Base-by-base conservation (phyloP, 2,797 vertebrate species). In the Acanthiza pusilla region DNA sequence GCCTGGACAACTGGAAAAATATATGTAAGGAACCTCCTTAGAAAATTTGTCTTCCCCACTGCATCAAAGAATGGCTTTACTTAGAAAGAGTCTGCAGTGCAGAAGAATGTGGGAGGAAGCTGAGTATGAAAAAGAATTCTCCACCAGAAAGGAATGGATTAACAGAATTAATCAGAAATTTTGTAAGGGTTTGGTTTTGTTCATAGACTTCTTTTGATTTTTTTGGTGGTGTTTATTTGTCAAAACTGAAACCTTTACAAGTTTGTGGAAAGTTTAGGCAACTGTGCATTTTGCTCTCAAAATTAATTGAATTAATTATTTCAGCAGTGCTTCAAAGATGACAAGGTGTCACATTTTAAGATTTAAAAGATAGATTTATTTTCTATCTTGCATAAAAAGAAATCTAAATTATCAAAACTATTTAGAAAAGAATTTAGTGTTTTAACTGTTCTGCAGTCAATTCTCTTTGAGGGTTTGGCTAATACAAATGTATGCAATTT, bases 21-120 rank as follows among this genome's bases (percentile, higher is more conserved):
- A 10, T 26, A 42, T 83, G 63, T 61, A 76, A 76, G 36, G 54
- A 78, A 47, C 19, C 62, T 73, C 19, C 30, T 70, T 65, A 79
- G 83, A 93, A 93, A 96, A 42, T 32, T 74, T 85, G 6, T 89
- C 96, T 91, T 78, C 57, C 58, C n/a, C 77, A 53, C 91, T 95
- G 36, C 85, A 78, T 80, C 51, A 85, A 94, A 85, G n/a, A 68
- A 84, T 58, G 55, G 7, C 21, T 82, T 78, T 75, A 48, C 60
- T 79, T 96, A 53, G 74, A 80, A 71, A 65, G 26, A 89, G 45
- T 73, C 81, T 74, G 42, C 78, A 77, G 22, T 57, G 94, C 51
- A 23, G 62, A 61, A 79, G 85, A 72, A 88, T 17, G 81, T 85
- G 58, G 88, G 58, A 81, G 57, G 78, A 91, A 66, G 89, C 32